Evolutionary conservation across 1,140 invertebrate species (phyloP).

Genomic region (Zaprionus nigranus): DNA sequence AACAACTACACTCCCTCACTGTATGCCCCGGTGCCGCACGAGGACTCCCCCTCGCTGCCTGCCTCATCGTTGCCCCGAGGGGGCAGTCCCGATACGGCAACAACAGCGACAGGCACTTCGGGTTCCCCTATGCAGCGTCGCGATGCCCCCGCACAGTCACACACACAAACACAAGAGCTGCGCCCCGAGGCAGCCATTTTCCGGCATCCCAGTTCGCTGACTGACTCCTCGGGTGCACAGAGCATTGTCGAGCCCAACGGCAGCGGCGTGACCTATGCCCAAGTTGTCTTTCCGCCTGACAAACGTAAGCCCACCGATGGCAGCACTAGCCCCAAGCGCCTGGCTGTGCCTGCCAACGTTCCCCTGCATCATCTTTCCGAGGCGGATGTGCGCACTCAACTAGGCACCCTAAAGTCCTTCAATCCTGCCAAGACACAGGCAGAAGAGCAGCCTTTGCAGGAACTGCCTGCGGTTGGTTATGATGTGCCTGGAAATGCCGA

Average conservation of each 20-base stretch:
- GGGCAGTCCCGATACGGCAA: slow-evolving; percentile 65
- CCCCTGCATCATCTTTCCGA: slow-evolving; percentile 76
- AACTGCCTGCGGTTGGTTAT: slow-evolving; percentile 1
- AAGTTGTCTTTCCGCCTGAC: slow-evolving; percentile 79
- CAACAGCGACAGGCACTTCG: slow-evolving; percentile 51
- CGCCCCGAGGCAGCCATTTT: slow-evolving; percentile 48
- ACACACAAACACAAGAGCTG: neutral
- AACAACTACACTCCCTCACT: slow-evolving; percentile 76
- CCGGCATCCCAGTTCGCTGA: slow-evolving; percentile 73
- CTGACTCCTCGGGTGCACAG: slow-evolving; percentile 65
- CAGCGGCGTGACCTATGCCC: slow-evolving; percentile 78
- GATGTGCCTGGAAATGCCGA: slow-evolving; percentile 2
- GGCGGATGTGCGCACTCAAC: slow-evolving; percentile 72
- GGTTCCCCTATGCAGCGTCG: slow-evolving; percentile 66
- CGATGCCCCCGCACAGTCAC: slow-evolving; percentile 23
- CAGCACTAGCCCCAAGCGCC: slow-evolving; percentile 69
- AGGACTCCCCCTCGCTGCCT: slow-evolving; percentile 46
- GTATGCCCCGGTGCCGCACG: slow-evolving; percentile 73
- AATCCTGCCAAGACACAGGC: slow-evolving; percentile 34
- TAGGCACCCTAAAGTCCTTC: slow-evolving; percentile 74
- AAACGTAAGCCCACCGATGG: slow-evolving; percentile 72
- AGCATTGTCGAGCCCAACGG: slow-evolving; percentile 64
- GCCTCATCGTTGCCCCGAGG: slow-evolving; percentile 24
- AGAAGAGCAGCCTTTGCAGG: slow-evolving; percentile 17
- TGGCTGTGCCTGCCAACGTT: slow-evolving; percentile 77